Percentiles rank a stretch among this genome's conserved stretches.
Conservation (phyloP, 2,797 vertebrate genomes). For the Vespertilio murinus region DNA sequence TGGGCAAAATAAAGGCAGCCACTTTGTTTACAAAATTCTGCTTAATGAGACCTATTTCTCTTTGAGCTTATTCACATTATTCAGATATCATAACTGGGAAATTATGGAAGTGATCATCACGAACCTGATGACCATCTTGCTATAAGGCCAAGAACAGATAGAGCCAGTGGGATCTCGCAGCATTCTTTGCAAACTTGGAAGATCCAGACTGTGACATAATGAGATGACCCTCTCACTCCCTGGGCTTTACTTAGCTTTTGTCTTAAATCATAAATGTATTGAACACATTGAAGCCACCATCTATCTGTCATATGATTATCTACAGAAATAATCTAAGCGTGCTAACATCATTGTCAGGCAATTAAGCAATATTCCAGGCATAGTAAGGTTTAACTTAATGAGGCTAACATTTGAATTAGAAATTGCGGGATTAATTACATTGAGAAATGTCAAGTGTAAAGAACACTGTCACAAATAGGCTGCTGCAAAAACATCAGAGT, state of each 20-base stretch:
- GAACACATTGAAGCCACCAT: neutral
- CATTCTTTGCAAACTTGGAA: neutral
- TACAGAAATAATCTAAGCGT: neutral
- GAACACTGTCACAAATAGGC: neutral
- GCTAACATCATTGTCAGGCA: constrained; percentile 51
- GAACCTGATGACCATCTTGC: constrained; percentile 21
- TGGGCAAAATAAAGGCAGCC: neutral
- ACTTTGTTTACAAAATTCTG: constrained; percentile 26
- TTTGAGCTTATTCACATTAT: neutral
- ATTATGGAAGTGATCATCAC: neutral
- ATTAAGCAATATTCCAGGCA: constrained; percentile 62
- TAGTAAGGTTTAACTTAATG: constrained; percentile 57
- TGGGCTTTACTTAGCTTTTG: neutral
- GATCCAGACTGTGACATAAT: neutral
- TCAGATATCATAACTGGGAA: constrained; percentile 2
- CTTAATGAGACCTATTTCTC: neutral
- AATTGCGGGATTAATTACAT: constrained; percentile 53
- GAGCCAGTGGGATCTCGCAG: neutral
- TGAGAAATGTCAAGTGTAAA: constrained; percentile 50
- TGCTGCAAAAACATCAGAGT: neutral
- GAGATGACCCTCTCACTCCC: neutral
- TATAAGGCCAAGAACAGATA: neutral
- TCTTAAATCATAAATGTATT: constrained; percentile 46
- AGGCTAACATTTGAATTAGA: constrained; percentile 59
- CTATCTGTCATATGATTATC: neutral